These are phyloP conservation scores for Metallyticus violacea DNA, from an alignment of 2,888 invertebrate genomes.

Conservation along the genomic window DNA sequence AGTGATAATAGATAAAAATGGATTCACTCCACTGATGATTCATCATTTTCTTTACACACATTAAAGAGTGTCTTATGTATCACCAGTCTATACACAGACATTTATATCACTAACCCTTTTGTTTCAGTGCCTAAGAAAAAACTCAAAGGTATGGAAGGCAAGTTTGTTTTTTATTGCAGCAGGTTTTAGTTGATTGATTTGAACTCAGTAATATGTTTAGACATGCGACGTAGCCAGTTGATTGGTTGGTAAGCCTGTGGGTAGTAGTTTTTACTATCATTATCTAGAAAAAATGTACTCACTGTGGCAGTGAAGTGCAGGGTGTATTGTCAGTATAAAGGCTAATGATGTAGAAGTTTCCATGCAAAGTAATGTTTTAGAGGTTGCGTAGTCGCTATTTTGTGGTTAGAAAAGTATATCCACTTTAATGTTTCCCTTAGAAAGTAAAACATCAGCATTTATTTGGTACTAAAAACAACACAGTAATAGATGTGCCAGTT, in stretches of 20 bases:
- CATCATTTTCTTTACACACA: background rate
- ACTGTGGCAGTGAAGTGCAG: background rate
- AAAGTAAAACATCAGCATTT: background rate
- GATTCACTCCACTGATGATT: background rate
- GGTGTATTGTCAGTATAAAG: background rate
- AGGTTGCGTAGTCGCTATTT: background rate
- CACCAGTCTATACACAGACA: slow-evolving; percentile 1
- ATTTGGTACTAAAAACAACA: background rate
- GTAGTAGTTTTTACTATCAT: background rate
- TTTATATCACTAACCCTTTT: slow-evolving; percentile 27
- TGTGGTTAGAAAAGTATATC: background rate
- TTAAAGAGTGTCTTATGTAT: background rate
- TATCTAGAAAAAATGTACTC: background rate
- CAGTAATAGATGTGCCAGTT: background rate
- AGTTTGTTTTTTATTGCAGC: slow-evolving; percentile 16
- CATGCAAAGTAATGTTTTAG: background rate
- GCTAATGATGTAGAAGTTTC: background rate
- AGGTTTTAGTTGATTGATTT: slow-evolving; percentile 8
- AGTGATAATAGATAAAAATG: background rate
- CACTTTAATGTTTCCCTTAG: background rate
- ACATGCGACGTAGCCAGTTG: slow-evolving; percentile 17
- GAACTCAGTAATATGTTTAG: slow-evolving; percentile 5
- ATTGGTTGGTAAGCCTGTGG: slow-evolving; percentile 21
- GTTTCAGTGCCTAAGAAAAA: slow-evolving; percentile 40
- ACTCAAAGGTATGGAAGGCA: slow-evolving; percentile 37